Evolutionary conservation across 1,140 invertebrate genomes (phyloP), one percentile per base, ranked within the genome.

Genomic region (Drosophila rufa): DNA sequence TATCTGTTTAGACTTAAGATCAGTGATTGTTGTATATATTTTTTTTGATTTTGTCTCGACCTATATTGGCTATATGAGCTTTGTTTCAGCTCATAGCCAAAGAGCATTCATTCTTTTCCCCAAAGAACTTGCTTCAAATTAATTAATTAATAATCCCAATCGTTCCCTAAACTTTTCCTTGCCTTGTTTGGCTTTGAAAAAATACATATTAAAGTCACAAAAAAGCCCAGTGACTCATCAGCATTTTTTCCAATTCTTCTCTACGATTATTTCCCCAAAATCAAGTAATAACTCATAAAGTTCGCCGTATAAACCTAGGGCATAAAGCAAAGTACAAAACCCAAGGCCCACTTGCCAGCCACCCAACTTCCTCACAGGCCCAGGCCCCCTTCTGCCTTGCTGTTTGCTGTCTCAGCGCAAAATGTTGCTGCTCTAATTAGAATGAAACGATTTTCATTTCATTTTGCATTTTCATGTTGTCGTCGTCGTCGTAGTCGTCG

Each of bases 371-470:
- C 53, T 56, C 53, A 2, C 51, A 15, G 68, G 61, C 43, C 50
- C 36, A 12, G 15, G 8, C 11, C 12, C 9, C 30, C 12, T n/a
- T 19, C n/a, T 46, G 17, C 25, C 25, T 2, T 57, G 45, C 36
- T 87, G 83, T 89, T 89, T 87, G 83, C 83, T 87, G 83, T 74
- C 83, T 87, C 83, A 87, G 83, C 83, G 84, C 58, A 80, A 89
- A 86, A 86, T 89, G 83, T 73, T 87, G 83, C 83, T 87, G 84
- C 80, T 87, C 83, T 86, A 87, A 86, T 86, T 87, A 86, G 84
- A 86, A 86, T 89, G 83, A 87, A 86, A 87, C 84, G 80, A 86
- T 86, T 86, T 86, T 86, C 84, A 86, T 86, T 86, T 86, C 75
- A 78, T 78, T 77, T 77, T 86, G 68, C 83, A 86, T 85, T 85